Conservation (phyloP, 1,140 invertebrate genomes). For the Bombyx mori region DNA sequence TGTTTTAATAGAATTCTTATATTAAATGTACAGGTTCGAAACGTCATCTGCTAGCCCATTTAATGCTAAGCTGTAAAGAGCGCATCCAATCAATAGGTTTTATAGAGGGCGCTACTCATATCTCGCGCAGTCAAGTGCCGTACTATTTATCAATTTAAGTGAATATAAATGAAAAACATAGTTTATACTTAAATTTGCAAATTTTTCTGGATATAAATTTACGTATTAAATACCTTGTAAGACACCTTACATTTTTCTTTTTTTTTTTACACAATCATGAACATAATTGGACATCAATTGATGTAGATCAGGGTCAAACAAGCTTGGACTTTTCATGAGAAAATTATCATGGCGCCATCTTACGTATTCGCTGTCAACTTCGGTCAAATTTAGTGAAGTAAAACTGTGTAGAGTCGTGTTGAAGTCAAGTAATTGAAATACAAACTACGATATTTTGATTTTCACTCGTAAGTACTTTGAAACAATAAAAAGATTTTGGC, state of each 20-base stretch:
- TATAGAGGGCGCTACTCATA: conserved; percentile 40
- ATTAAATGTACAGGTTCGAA: conserved; percentile 22
- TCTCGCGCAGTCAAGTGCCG: conserved; percentile 17
- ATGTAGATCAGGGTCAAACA: conserved; percentile 7
- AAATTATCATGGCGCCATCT: conserved; percentile 49
- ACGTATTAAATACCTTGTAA: not conserved
- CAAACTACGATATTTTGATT: conserved; percentile 35
- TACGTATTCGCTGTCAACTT: conserved; percentile 52
- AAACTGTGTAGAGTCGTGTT: conserved; percentile 39
- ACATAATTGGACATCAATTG: conserved; percentile 7
- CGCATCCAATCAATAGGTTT: conserved; percentile 36
- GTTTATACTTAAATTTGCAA: conserved; percentile 10
- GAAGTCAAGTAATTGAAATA: conserved; percentile 44
- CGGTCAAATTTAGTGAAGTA: conserved; percentile 43
- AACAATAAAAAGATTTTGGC: conserved; percentile 40
- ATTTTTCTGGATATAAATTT: too few species aligned
- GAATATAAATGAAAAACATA: too few species aligned
- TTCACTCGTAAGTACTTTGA: conserved; percentile 56
- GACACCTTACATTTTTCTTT: not conserved
- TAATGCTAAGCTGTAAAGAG: conserved; percentile 21
- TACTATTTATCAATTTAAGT: not conserved
- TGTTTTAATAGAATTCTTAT: conserved; percentile 30
- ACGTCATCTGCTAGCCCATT: conserved; percentile 21
- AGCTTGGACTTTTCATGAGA: not conserved
- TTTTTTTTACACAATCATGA: too few species aligned